phyloP scores from a whole-genome alignment of 1,140 invertebrate genomes.

The Zaprionus davidi region DNA sequence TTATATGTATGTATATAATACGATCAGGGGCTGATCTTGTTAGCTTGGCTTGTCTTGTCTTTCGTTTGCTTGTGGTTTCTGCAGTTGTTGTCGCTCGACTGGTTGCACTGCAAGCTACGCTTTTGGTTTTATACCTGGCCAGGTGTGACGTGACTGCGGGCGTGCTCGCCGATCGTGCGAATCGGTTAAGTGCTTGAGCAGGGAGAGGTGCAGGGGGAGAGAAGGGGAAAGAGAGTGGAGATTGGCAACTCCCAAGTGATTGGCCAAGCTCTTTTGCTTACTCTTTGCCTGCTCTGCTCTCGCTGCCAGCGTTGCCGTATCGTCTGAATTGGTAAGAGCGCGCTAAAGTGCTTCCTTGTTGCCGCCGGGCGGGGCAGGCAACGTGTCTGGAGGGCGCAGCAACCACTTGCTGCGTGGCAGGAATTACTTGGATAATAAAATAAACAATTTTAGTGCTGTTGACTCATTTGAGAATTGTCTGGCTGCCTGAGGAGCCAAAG shows the following conservation, averaged over 20 bases:
- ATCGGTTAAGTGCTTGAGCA: background rate
- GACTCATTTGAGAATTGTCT: constrained; percentile 84
- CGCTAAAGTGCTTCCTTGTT: background rate
- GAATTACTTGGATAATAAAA: constrained; percentile 73
- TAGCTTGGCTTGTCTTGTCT: background rate
- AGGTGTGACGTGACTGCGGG: constrained; percentile 52
- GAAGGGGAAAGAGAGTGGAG: background rate
- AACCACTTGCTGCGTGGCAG: constrained; percentile 30
- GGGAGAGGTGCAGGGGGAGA: background rate
- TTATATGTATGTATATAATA: no score
- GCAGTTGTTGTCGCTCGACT: constrained; percentile 50
- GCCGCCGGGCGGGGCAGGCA: background rate
- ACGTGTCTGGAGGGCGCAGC: no score
- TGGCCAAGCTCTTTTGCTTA: background rate
- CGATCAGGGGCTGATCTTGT: constrained; percentile 3
- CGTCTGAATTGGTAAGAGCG: background rate
- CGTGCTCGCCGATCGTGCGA: constrained; percentile 24
- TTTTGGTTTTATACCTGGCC: constrained; percentile 69
- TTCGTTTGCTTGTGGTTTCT: constrained; percentile 47
- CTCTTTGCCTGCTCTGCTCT: constrained; percentile 12
- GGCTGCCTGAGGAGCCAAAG: constrained; percentile 31
- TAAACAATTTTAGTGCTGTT: constrained; percentile 82
- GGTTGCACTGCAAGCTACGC: constrained; percentile 59
- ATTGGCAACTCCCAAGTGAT: background rate
- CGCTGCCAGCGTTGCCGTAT: constrained; percentile 19